Base-by-base conservation (phyloP, 2,888 invertebrate genomes). In the Phymatocera aterrima region DNA sequence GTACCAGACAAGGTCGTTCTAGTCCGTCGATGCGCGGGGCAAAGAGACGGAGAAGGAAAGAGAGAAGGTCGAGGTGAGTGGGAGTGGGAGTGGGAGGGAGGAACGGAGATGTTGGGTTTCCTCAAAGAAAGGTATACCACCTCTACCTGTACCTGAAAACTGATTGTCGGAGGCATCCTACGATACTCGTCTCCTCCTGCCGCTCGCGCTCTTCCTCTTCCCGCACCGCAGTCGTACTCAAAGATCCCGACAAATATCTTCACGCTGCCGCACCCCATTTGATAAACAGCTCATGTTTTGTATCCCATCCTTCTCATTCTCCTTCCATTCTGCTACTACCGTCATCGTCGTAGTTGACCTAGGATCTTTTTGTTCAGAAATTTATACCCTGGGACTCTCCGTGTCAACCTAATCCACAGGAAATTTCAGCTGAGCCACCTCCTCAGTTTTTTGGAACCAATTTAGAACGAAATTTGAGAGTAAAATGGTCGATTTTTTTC, bases 1-100 rank as follows among this genome's bases (percentile, higher is more conserved):
- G 79, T 82, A 79, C 81, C 79, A 74, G 70, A 79, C 82, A 82
- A 82, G 82, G 82, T 80, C 82, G 81, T 79, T 46, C 77, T 77
- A 4, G 68, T 68, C 43, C 46, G 21, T 40, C 15, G 37, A 40
- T 15, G 46, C 10, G 18, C 15, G 6, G 15, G 15, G 6, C 6
- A 8, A 43, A 12, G 10, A 15, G 8, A 43, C 10, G 8, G 12
- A 10, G 28, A 28, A 61, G 28, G 8, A 28, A 28, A 61, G 61
- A 28, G 10, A 64, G 34, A 34, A 15, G 12, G 5, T 28, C 61
- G 28, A 12, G 15, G 18, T 10, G 31, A 60, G n/a, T n/a, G 10
- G 24, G 15, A 46, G 1, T 3, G 43, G n/a, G 24, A 12, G n/a
- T 18, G 1, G 37, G 10, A 37, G 40, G 37, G 34, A 5, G 21